Base-by-base conservation (phyloP, 2,113 vertebrate species). In the Macrotis lagotis region DNA sequence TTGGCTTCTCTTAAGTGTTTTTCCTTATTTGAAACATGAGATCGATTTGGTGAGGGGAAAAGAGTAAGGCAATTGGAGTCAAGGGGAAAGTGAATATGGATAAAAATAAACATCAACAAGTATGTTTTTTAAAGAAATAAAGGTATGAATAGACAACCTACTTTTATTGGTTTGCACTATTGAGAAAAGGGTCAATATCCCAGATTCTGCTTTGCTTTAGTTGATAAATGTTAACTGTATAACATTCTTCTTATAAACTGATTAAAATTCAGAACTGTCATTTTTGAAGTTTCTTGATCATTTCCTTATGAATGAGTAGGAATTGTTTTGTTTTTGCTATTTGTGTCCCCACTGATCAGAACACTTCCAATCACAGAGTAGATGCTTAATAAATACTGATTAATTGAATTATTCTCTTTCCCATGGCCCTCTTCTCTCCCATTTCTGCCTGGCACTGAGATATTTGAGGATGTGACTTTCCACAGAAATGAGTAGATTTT, bases 181-280 rank as follows among this genome's bases (percentile, higher is more conserved):
- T n/a, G 0, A 50, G 49, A 49, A 47, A 22, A 0, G 5, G 0
- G 19, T 50, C 0, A 1, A 3, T 25, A 12, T 28, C 26, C 48
- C 31, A 47, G 6, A 51, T 55, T 10, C 91, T 25, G 0, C 51
- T 50, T 48, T 48, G 55, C 50, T 19, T 47, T 66, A 88, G 51
- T 53, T 0, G 0, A 28, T 0, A 10, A 51, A 11, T 51, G 9
- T 0, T 0, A 14, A 8, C 1, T 25, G 37, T 92, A 51, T 92
- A 47, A 10, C 93, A 50, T 22, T 24, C 91, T 74, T 93, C 96
- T 92, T 83, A 90, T 0, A 28, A 53, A 25, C 31, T 47, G 5
- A 25, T 91, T 50, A n/a, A 52, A 83, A 89, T 92, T 94, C 95
- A 83, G 47, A 26, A 91, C 96, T 89, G 31, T 90, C 92, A 22